Evolutionary conservation across 2,888 invertebrate species (phyloP).

Genomic region (Agrenia bidenticulata): DNA sequence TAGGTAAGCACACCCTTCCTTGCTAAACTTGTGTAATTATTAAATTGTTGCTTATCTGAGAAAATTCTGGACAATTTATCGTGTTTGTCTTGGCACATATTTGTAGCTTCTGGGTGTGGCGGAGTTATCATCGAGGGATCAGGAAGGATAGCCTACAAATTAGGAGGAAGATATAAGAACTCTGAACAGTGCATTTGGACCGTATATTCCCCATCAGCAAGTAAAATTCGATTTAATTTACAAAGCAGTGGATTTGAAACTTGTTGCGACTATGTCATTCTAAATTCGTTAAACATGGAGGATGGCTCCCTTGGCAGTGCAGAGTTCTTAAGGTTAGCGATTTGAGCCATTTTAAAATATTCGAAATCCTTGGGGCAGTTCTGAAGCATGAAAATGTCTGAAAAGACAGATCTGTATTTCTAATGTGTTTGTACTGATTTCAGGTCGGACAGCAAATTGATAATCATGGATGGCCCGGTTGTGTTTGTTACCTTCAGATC

Average conservation of each 20-base stretch:
- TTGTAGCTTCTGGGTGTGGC: slow-evolving; percentile 24
- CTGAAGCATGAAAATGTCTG: not conserved
- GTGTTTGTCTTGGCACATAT: not conserved
- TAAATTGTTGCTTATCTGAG: too few relatives aligned
- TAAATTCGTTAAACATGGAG: not conserved
- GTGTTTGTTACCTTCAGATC: slow-evolving; percentile 21
- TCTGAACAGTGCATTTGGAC: slow-evolving; percentile 29
- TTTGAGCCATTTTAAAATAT: too few relatives aligned
- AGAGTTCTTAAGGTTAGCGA: slow-evolving; percentile 3
- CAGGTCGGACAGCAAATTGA: slow-evolving; percentile 2
- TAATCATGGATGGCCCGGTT: slow-evolving; percentile 20
- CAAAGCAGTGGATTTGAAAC: slow-evolving; percentile 22
- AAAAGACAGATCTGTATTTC: not conserved
- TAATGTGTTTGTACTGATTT: not conserved
- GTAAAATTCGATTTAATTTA: slow-evolving; percentile 14
- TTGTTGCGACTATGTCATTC: slow-evolving; percentile 24
- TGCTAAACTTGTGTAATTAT: not conserved
- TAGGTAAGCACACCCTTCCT: slow-evolving; percentile 1
- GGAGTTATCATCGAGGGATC: slow-evolving; percentile 16
- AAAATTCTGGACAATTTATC: too few relatives aligned
- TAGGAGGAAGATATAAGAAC: slow-evolving; percentile 13
- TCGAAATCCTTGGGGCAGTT: too few relatives aligned
- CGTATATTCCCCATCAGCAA: slow-evolving; percentile 17
- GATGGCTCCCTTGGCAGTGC: slow-evolving; percentile 1
- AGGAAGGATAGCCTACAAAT: slow-evolving; percentile 28